phyloP scores from a whole-genome alignment of 2,113 vertebrate species.

The Brachyhypopomus gauderio region DNA sequence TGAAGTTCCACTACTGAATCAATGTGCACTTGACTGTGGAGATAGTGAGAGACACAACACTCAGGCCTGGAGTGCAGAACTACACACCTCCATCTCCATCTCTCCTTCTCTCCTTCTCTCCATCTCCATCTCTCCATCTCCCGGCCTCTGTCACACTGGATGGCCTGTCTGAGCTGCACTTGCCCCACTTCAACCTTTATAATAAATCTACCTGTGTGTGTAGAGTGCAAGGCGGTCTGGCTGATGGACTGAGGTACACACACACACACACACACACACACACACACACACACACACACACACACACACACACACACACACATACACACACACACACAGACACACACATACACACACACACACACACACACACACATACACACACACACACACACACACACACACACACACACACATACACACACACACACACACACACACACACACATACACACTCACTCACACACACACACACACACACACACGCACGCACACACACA shows the following conservation, averaged over 20 bases:
- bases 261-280: no score
- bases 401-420: no score
- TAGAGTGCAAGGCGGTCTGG: not conserved
- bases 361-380: not conserved
- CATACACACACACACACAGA: no score
- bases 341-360: no score
- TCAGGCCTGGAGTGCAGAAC: not conserved
- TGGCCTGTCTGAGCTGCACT: constrained; percentile 28
- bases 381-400: no score
- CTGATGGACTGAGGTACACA: not conserved
- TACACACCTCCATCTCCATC: no score
- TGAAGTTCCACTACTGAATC: not conserved
- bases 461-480: no score
- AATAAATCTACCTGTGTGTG: constrained; percentile 2
- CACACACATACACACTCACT: no score
- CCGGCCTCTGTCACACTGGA: constrained; percentile 30
- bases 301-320: no score
- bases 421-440: no score
- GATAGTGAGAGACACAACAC: not conserved
- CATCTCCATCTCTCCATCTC: constrained; percentile 19
- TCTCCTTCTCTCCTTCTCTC: constrained; percentile 25
- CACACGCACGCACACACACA: not conserved
- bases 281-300: no score
- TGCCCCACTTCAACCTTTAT: constrained; percentile 1
- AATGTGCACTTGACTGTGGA: constrained; percentile 8